Conservation (phyloP, 2,113 vertebrate genomes). For the Malurus melanocephalus region DNA sequence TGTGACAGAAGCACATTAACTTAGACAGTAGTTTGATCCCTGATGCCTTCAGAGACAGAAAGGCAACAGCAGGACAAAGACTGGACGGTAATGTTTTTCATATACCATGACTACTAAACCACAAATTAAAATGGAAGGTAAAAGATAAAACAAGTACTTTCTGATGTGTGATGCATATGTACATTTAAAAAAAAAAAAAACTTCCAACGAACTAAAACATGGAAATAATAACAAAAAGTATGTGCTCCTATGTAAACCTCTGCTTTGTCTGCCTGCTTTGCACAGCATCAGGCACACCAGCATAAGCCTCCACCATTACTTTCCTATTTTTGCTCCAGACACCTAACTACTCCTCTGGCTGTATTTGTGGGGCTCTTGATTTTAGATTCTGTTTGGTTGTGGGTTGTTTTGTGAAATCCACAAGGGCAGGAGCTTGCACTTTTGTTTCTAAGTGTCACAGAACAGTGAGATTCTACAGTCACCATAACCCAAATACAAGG, state of each 20-base stretch:
- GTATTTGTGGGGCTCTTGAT: background rate
- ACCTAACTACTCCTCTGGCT: background rate
- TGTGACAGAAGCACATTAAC: background rate
- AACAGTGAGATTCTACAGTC: background rate
- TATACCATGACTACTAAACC: background rate
- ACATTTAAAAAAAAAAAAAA: background rate
- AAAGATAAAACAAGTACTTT: background rate
- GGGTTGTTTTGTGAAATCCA: background rate
- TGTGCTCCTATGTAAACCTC: background rate
- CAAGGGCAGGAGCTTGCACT: background rate
- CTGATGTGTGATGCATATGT: background rate
- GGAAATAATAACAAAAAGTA: background rate
- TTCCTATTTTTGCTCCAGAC: background rate
- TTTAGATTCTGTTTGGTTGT: background rate
- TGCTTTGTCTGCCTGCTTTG: background rate
- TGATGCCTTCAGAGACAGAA: background rate
- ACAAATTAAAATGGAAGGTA: constrained; percentile 8
- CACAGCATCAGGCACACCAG: background rate
- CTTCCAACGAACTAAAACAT: background rate
- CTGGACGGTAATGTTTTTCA: background rate
- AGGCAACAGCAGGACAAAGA: background rate
- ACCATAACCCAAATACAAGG: background rate
- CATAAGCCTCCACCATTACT: background rate
- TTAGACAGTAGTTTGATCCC: background rate
- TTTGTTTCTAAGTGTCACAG: background rate